Base-by-base conservation (phyloP, 2,113 vertebrate species). In the Callorhinus ursinus region DNA sequence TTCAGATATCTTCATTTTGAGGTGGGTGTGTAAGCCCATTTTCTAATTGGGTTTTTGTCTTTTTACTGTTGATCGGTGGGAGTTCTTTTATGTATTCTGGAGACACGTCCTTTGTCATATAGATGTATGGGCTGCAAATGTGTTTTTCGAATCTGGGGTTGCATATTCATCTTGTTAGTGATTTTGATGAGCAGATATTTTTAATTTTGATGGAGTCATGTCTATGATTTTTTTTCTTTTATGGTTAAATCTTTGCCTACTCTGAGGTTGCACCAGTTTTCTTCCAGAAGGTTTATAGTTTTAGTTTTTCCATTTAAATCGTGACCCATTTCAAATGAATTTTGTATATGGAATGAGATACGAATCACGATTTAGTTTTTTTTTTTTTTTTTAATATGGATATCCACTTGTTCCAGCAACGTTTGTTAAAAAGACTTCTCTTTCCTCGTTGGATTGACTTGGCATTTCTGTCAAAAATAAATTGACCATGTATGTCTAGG, bases 311-410 rank as follows among this genome's bases (percentile, higher is more conserved):
- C 69, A 46, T 76, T 80, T 88, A 71, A 46, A 46, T 84, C 8
- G 46, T 95, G 67, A 76, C 36, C 57, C 57, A 90, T 79, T 82
- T 96, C 77, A 96, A 42, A 76, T 93, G 67, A 96, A 86, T 91
- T 49, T 81, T 88, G 14, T 82, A 33, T 76, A 16, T 84, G 61
- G n/a, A 88, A 53, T 92, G 42, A 95, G n/a, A 57, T 39, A 71
- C 28, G 67, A 55, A 28, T 59, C 69, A 80, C 5, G 36, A 18
- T 79, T 93, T 88, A 72, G 33, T 18, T 63, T 12, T 12, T 24
- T 3, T 39, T 39, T 46, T 46, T 87, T 87, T 84, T 84, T 84
- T 63, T 22, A 5, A 22, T 72, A 19, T 89, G 69, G 49, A 21
- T 36, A 14, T 69, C 59, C 76, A 67, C 7, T 88, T 83, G 69